Evolutionary conservation across 2,888 invertebrate genomes (phyloP), one percentile per base, ranked within the genome.

Genomic region (Lasioglossum lativentre): DNA sequence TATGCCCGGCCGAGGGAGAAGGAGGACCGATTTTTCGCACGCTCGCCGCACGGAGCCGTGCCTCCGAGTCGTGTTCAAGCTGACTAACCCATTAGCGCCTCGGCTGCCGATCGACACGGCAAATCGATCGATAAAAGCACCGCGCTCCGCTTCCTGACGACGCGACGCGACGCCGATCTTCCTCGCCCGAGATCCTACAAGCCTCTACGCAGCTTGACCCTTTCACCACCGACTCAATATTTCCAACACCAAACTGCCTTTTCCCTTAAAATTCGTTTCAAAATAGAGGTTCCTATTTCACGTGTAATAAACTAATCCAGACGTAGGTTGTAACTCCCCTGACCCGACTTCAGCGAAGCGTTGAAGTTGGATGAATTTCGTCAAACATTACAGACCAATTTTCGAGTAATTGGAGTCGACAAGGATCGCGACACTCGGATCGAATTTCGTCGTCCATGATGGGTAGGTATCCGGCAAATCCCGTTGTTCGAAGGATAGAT

Each of bases 81-180:
- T 78, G 91, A 88, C 87, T 90, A 90, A 91, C 86, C 90, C 91
- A 91, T 91, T 91, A 91, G 90, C 90, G 86, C 88, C 86, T 86
- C 38, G 74, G 82, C 90, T 88, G 91, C 83, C 90, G 90, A 91
- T 91, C 90, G 91, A 87, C 89, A 88, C 79, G 86, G 88, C 83
- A 84, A 87, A 86, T 89, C 85, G 89, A 91, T 89, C 90, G 91
- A 90, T 90, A 90, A 90, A 90, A 87, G 85, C 83, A 59, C 76
- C n/a, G 83, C 78, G 75, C 85, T 82, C 75, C 66, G 83, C 85
- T 90, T 87, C 83, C 90, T 86, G 63, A 68, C 79, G 27, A 63
- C 47, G 73, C 34, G 34, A 14, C 52, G 70, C 34, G n/a, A n/a
- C 23, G 14, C 73, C 30, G 47, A 27, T 47, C 30, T 23, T 68